phyloP scores from a whole-genome alignment of 2,888 invertebrate genomes.

The Tillus elongatus region DNA sequence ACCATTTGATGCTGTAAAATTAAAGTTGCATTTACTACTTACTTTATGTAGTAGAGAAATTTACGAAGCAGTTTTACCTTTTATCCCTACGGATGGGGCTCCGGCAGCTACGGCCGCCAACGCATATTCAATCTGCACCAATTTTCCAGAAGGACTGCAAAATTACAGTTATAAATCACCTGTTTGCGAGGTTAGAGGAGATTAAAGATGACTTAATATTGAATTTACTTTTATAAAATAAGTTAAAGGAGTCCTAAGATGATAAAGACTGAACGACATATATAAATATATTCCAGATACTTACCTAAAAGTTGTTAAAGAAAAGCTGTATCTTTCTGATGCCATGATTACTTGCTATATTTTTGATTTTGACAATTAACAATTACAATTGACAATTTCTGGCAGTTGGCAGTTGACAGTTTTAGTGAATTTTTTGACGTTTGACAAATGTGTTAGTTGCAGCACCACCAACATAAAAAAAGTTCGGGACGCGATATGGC shows the following conservation, averaged over 20 bases:
- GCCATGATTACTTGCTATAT: conserved; percentile 67
- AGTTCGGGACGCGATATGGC: too few species aligned
- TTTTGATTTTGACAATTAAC: neutral
- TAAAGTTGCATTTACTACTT: conserved; percentile 5
- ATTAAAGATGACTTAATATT: too few species aligned
- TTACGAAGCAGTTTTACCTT: conserved; percentile 52
- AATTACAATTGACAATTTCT: neutral
- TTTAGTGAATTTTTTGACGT: neutral
- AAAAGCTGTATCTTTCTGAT: conserved; percentile 94
- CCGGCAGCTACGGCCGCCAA: conserved; percentile 97
- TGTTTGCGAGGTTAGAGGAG: conserved; percentile 6
- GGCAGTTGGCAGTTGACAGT: conserved; percentile 2
- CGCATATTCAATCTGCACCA: conserved; percentile 99
- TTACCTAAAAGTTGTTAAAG: conserved; percentile 79
- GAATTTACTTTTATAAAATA: too few species aligned
- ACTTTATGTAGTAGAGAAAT: neutral
- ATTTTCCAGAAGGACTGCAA: conserved; percentile 93
- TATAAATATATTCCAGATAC: conserved; percentile 13
- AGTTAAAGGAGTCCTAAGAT: neutral
- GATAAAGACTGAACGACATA: neutral
- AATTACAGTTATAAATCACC: conserved; percentile 18
- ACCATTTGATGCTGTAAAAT: conserved; percentile 80
- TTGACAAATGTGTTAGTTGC: too few species aligned
- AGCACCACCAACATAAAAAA: too few species aligned
- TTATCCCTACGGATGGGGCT: conserved; percentile 97